Conservation (phyloP, 1,140 invertebrate species). For the Drosophila subobscura region DNA sequence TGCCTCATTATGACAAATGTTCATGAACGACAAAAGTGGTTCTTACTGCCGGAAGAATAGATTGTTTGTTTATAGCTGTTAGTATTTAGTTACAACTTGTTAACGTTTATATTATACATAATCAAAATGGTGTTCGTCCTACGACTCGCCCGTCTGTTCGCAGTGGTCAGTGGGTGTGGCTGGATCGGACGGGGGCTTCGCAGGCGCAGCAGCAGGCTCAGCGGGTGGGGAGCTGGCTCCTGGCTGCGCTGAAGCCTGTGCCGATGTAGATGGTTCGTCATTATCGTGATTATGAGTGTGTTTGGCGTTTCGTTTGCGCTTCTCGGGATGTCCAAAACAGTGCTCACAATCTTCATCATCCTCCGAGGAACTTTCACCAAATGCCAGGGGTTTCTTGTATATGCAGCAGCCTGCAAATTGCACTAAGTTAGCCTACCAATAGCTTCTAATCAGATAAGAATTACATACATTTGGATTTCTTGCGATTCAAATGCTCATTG, state of each 20-base stretch:
- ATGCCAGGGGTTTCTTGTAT: conserved; percentile 91
- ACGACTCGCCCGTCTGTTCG: conserved; percentile 18
- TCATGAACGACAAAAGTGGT: conserved; percentile 5
- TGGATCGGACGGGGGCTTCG: background rate
- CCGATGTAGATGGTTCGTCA: conserved; percentile 48
- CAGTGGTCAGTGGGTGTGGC: conserved; percentile 3
- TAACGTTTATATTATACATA: conserved; percentile 43
- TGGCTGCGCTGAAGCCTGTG: conserved; percentile 9
- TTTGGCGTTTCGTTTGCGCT: conserved; percentile 85
- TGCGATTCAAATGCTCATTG: conserved; percentile 96
- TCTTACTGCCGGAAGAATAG: conserved; percentile 19
- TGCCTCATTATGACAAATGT: background rate
- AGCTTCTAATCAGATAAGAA: background rate
- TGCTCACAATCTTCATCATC: conserved; percentile 93
- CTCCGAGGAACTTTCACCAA: conserved; percentile 92
- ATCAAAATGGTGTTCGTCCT: conserved; percentile 22
- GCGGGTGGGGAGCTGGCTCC: background rate
- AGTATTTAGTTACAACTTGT: conserved; percentile 34
- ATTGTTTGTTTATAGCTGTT: conserved; percentile 19
- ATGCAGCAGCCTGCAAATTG: conserved; percentile 91
- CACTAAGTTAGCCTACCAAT: background rate
- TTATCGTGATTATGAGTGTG: conserved; percentile 28
- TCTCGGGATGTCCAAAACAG: conserved; percentile 92
- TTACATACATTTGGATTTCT: conserved; percentile 96
- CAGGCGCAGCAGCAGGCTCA: conserved; percentile 6